Conservation (phyloP, 1,140 invertebrate species). For the Callitettix versicolor region DNA sequence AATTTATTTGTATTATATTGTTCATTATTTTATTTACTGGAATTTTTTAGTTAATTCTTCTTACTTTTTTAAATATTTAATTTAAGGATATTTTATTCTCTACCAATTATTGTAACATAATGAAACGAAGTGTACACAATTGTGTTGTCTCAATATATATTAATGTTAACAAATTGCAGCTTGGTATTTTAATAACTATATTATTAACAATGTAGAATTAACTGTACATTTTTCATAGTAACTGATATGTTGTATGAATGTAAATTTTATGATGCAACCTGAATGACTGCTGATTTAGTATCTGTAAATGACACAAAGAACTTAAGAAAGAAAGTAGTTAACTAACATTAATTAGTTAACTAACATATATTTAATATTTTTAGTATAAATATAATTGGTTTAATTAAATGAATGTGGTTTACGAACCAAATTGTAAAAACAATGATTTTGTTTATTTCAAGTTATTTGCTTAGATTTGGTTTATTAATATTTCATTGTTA, state of each 20-base stretch:
- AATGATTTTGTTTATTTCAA: background rate
- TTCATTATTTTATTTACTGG: background rate
- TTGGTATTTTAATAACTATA: slow-evolving; percentile 3
- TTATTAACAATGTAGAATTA: slow-evolving; percentile 7
- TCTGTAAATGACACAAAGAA: slow-evolving; percentile 5
- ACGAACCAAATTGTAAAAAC: background rate
- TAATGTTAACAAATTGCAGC: background rate
- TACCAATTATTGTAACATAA: slow-evolving; percentile 5
- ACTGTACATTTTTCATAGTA: slow-evolving; percentile 10
- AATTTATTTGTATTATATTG: background rate
- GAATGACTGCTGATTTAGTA: slow-evolving; percentile 5
- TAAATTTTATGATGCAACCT: background rate
- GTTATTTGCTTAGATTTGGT: background rate
- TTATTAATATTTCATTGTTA: too few species aligned
- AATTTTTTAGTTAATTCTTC: slow-evolving; percentile 4
- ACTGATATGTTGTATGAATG: slow-evolving; percentile 4
- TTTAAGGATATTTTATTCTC: too few species aligned
- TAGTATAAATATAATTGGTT: background rate
- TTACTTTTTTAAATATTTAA: slow-evolving; percentile 4
- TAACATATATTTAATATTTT: slow-evolving; percentile 5
- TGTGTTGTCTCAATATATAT: slow-evolving; percentile 7
- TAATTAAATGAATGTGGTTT: background rate
- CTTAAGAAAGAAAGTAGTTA: slow-evolving; percentile 3
- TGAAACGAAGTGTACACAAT: slow-evolving; percentile 1
- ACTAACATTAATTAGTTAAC: slow-evolving; percentile 3